phyloP scores from a whole-genome alignment of 2,888 invertebrate species.

The Operophtera brumata region DNA sequence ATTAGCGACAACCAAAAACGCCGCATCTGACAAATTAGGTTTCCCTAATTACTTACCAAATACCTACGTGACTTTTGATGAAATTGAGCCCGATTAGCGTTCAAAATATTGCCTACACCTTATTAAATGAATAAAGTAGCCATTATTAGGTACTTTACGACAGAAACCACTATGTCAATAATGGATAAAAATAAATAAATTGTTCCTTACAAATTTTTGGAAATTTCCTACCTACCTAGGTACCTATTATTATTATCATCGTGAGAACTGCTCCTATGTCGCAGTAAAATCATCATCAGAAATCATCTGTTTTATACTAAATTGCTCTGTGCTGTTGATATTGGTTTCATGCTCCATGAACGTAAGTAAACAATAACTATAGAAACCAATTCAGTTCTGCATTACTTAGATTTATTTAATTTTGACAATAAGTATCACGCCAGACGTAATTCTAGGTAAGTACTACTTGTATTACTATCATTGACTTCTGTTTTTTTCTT shows the following conservation, averaged over 20 bases:
- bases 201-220: too few relatives aligned
- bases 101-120: too few relatives aligned
- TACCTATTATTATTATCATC: background rate
- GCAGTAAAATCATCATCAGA: background rate
- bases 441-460: background rate
- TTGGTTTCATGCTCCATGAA: background rate
- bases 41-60: too few relatives aligned
- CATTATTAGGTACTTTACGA: background rate
- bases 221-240: too few relatives aligned
- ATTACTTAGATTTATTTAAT: constrained; percentile 4
- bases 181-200: background rate
- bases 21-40: too few relatives aligned
- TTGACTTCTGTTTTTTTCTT: background rate
- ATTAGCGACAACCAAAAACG: too few relatives aligned
- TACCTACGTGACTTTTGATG: too few relatives aligned
- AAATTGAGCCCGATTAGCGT: too few relatives aligned
- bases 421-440: too few relatives aligned
- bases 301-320: background rate
- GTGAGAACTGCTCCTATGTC: background rate
- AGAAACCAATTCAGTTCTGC: constrained; percentile 8
- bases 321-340: background rate
- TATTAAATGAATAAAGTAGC: too few relatives aligned
- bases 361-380: constrained; percentile 7
- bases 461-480: background rate
- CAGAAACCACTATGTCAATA: background rate